Base-by-base conservation (phyloP, 1,140 invertebrate species). In the Oedothorax gibbosus region DNA sequence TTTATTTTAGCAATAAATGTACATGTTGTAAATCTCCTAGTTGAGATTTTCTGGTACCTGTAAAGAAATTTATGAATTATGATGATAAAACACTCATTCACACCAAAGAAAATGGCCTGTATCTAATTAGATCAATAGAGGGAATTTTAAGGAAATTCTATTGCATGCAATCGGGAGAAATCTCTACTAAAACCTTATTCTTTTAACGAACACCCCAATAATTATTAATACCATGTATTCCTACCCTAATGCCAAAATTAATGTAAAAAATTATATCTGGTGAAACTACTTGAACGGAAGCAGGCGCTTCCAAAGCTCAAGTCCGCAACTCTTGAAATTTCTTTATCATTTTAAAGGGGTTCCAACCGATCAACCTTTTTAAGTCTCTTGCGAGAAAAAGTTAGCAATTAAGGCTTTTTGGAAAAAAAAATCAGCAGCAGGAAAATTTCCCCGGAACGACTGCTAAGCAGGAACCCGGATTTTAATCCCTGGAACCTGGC, bases 391-490 rank as follows among this genome's bases (percentile, higher is more conserved):
- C 54, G 72, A 75, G 72, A 75, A 35, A 35, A 35, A 35, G 35
- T 35, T 35, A 35, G 1, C 35, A 35, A 35, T 35, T 35, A 35
- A 35, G 35, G 35, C 35, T 35, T 57, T 57, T 10, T 11, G 54
- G 7, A 73, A 57, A n/a, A 35, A 35, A 35, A 35, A 35, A 35
- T 77, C 54, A 15, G 21, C 72, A 21, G 65, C 64, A 64, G 50
- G 62, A 53, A 50, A 57, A n/a, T 50, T 71, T 84, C 81, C 71
- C 81, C 51, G 81, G 81, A 84, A 84, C 80, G 64, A 82, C 81
- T 56, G 81, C 81, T 84, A 84, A 56, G 81, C 81, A 75, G 81
- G 81, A 73, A 85, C 83, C 83, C 83, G 83, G 83, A 85, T 57
- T 54, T 83, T 83, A 77, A 85, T 85, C 82, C 35, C 35, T 77